Conservation (phyloP, 1,140 invertebrate species). For the Harpegnathos saltator region DNA sequence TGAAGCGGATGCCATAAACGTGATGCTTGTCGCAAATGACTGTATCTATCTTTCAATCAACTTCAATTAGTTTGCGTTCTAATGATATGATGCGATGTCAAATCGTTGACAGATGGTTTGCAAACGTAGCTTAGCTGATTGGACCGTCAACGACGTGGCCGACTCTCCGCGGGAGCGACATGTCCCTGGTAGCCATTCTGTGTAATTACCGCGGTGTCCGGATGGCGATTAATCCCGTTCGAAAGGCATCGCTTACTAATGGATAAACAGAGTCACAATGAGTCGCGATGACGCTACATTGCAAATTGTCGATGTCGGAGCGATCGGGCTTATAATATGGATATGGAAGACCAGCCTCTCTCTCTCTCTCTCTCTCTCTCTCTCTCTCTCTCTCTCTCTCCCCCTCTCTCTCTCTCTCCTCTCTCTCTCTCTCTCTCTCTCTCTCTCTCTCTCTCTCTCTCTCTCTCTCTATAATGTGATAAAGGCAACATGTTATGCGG, state of each 20-base stretch:
- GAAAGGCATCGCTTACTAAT: conserved; percentile 75
- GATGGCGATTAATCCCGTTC: conserved; percentile 70
- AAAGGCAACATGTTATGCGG: not conserved
- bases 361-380: too few species aligned
- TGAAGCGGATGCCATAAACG: not conserved
- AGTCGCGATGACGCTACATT: conserved; percentile 18
- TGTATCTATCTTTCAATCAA: conserved; percentile 27
- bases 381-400: too few species aligned
- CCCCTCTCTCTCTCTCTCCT: too few species aligned
- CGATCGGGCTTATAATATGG: not conserved
- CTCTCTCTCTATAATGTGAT: not conserved
- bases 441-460: too few species aligned
- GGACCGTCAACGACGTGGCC: conserved; percentile 44
- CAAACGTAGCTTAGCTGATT: conserved; percentile 45
- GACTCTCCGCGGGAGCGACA: conserved; percentile 65
- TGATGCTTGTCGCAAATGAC: conserved; percentile 21
- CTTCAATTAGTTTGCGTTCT: not conserved
- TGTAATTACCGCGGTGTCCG: conserved; percentile 71
- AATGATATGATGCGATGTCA: not conserved
- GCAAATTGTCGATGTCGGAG: not conserved
- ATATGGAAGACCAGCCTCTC: not conserved
- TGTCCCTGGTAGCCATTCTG: conserved; percentile 61
- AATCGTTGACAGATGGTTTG: conserved; percentile 39
- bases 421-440: too few species aligned
- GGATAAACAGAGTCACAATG: conserved; percentile 60